A percentile compares a stretch with the other conserved stretches of the same genome.
Evolutionary conservation across 2,797 vertebrate species (phyloP).

Genomic region (Mareca penelope): DNA sequence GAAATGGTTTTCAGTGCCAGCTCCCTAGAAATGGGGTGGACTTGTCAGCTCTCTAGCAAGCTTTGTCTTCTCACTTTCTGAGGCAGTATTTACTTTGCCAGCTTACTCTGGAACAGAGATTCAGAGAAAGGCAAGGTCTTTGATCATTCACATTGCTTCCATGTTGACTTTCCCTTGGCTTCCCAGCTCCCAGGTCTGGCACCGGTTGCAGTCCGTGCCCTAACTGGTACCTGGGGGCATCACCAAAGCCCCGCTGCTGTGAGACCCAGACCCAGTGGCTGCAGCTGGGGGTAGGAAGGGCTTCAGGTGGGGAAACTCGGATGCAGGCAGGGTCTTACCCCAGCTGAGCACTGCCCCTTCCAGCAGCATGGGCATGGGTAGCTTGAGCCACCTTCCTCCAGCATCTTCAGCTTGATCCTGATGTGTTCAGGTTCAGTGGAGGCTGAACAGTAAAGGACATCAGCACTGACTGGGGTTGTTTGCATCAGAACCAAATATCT

Average conservation of each 20-base stretch:
- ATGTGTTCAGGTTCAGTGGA: fast-evolving
- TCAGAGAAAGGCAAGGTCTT: not conserved
- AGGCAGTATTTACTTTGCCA: not conserved
- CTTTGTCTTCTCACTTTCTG: not conserved
- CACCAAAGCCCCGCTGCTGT: not conserved
- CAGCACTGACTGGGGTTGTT: not conserved
- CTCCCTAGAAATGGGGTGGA: not conserved
- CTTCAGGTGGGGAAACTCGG: fast-evolving
- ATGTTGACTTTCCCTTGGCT: not conserved
- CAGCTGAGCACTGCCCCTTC: too few relatives aligned
- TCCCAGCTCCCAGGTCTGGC: not conserved
- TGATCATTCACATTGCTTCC: not conserved
- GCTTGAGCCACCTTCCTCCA: not conserved
- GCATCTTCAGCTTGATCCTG: not conserved
- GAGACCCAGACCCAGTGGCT: fast-evolving
- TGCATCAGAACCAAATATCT: not conserved
- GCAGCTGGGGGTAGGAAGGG: not conserved
- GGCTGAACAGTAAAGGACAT: not conserved
- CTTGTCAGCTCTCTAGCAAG: not conserved
- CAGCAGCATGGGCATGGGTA: not conserved
- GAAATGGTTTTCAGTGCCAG: not conserved
- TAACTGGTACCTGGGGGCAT: not conserved
- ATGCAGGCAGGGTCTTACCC: not conserved
- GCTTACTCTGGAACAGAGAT: not conserved
- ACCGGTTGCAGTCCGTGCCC: fast-evolving